Evolutionary conservation across 2,797 vertebrate genomes (phyloP), one percentile per base, ranked within the genome.

Genomic region (Sebastiscus albofasciatus): DNA sequence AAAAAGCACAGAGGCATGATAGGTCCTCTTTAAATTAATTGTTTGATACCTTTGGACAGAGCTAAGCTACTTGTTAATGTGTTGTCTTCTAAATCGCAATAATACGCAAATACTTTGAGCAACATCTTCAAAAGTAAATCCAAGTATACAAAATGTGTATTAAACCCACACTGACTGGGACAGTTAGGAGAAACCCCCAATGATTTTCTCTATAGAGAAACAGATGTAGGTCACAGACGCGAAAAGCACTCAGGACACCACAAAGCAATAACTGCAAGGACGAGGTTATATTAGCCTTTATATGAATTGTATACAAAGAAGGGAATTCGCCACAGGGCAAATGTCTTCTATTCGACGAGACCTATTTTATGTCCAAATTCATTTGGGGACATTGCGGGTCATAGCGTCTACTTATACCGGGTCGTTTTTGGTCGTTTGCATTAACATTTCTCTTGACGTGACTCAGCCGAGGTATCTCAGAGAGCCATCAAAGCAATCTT

Each of bases 311-410:
- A 70, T 78, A 77, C 61, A 82, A 87, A 89, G 72, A 72, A 70
- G 75, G 77, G 68, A 14, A 10, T 84, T 82, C 9, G 33, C 72
- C 81, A 36, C 67, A 26, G 82, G 79, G 72, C 52, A 39, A 59
- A 75, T 83, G 76, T 79, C 52, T 59, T 79, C 42, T 55, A 12
- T 62, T 86, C 65, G 59, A 7, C n/a, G 31, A 83, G 74, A 83
- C 69, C 79, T 81, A 69, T 77, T 88, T 87, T 77, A 82, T 85
- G 76, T 87, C 78, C 24, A 74, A 66, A 90, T 77, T 80, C 73
- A 84, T 85, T 67, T 85, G 46, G 78, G 87, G 69, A 81, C 34
- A 4, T 10, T 26, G 36, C 54, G 16, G 76, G 81, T 83, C 72
- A 81, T 33, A 14, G 9, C 54, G 80, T 80, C 62, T 18, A 70